These are phyloP conservation scores for Anolis apletophallus DNA, from an alignment of 2,797 vertebrate genomes.

Conservation along the genomic window DNA sequence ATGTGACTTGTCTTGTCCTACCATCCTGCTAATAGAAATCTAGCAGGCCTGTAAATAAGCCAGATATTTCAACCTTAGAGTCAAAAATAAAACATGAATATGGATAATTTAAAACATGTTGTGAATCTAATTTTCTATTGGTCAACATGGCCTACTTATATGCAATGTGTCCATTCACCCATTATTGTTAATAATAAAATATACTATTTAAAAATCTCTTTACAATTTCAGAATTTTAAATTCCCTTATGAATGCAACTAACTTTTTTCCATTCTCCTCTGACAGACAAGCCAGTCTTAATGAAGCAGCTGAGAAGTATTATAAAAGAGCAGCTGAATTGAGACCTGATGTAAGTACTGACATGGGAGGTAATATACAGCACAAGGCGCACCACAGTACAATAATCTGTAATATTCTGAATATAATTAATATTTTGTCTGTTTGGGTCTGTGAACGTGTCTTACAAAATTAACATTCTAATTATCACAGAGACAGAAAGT, in stretches of 20 bases:
- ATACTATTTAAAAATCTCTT: too few relatives aligned
- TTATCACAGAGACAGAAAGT: too few relatives aligned
- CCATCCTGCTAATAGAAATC: too few relatives aligned
- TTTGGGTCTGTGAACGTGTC: slow-evolving; percentile 33
- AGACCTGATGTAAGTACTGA: slow-evolving; percentile 93
- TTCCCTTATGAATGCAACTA: background rate
- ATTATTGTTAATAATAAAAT: too few relatives aligned
- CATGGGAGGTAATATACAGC: slow-evolving; percentile 14
- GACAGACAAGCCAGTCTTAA: slow-evolving; percentile 97
- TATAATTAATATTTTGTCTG: background rate
- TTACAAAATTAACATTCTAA: background rate
- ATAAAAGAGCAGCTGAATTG: slow-evolving; percentile 91
- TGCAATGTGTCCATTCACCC: too few relatives aligned
- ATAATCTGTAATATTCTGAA: background rate
- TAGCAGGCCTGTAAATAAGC: too few relatives aligned
- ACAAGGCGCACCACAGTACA: background rate
- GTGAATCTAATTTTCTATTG: too few relatives aligned
- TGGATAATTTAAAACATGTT: too few relatives aligned
- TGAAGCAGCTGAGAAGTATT: slow-evolving; percentile 95
- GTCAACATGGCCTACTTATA: too few relatives aligned
- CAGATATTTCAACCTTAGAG: too few relatives aligned
- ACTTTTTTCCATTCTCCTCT: slow-evolving; percentile 51
- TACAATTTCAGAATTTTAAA: background rate
- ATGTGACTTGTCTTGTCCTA: too few relatives aligned
- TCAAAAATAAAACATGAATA: too few relatives aligned